Percentiles rank a stretch among this genome's conserved stretches.
Evolutionary conservation across 2,888 invertebrate genomes (phyloP).

Genomic region (Sminthurinus aureus): DNA sequence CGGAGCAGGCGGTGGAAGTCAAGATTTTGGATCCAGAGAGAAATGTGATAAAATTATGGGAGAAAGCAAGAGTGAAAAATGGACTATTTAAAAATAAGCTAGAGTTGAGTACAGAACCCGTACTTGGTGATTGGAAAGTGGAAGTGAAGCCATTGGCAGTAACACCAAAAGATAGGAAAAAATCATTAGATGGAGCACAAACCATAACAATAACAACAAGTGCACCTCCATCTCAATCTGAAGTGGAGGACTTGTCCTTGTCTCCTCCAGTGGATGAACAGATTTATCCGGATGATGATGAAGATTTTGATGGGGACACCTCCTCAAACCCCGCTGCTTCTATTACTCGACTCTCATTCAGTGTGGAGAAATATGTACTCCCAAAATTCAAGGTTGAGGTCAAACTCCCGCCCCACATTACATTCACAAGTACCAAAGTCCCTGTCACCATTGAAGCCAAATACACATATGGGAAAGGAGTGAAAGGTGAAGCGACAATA

Average conservation of each 20-base stretch:
- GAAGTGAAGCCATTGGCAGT: conserved; percentile 18
- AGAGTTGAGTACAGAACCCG: conserved; percentile 79
- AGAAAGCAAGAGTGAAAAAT: conserved; percentile 60
- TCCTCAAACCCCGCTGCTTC: background rate
- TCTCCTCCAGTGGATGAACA: background rate
- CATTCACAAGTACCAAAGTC: conserved; percentile 79
- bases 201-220: background rate
- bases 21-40: conserved; percentile 45
- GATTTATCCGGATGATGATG: background rate
- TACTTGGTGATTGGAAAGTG: conserved; percentile 83
- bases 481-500: conserved; percentile 79
- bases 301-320: background rate
- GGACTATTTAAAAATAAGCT: conserved; percentile 81
- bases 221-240: background rate
- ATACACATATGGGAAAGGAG: conserved; percentile 84
- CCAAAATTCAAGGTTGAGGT: conserved; percentile 92
- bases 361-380: conserved; percentile 88
- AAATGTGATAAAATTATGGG: conserved; percentile 46
- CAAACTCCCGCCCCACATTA: conserved; percentile 80
- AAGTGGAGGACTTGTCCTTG: background rate
- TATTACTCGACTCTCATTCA: conserved; percentile 64
- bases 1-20: conserved; percentile 61
- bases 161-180: background rate
- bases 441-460: conserved; percentile 68
- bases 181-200: background rate